Evolutionary conservation across 1,140 invertebrate species (phyloP), one percentile per base, ranked within the genome.

Genomic region (Trissolcus basalis): DNA sequence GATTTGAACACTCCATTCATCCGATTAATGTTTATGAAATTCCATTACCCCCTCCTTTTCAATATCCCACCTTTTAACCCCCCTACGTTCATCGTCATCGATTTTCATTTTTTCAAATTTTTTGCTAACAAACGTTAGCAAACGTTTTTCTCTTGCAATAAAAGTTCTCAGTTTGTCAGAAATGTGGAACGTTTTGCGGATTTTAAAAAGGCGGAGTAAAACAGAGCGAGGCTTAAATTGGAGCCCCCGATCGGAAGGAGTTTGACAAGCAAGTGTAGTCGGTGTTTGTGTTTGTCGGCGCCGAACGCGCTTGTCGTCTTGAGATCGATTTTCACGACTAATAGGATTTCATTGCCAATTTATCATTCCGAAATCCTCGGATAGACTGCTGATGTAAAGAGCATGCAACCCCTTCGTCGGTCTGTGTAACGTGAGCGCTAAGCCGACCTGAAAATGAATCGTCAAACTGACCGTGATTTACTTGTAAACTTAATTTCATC

Each of bases 251-350:
- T 53, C 13, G 39, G 50, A 39, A 47, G 15, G 43, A 35, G 1
- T 47, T 44, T 19, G 39, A 55, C 41, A 19, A 9, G 53, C 53
- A 55, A 55, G 15, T 27, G 6, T 39, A 55, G 53, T 44, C 19
- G 11, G 4, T 44, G 16, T 61, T 61, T 48, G 49, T 36, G 60
- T 47, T 41, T 63, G 59, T 27, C 19, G 50, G 50, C 55, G 35
- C n/a, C 65, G 35, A 61, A 61, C 53, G 50, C 50, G 67, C 51
- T 61, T 61, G 56, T 60, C 65, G 41, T 69, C 55, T 58, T 53
- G 41, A 56, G 58, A 63, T 58, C 45, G 55, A 60, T 67, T 74
- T 67, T 64, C 47, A 3, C 55, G 47, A 51, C 50, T 63, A 56
- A 63, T 50, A 39, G 45, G 36, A 56, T 56, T 53, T 55, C 67